phyloP scores from a whole-genome alignment of 2,113 vertebrate genomes.

The Pelodiscus sinensis region DNA sequence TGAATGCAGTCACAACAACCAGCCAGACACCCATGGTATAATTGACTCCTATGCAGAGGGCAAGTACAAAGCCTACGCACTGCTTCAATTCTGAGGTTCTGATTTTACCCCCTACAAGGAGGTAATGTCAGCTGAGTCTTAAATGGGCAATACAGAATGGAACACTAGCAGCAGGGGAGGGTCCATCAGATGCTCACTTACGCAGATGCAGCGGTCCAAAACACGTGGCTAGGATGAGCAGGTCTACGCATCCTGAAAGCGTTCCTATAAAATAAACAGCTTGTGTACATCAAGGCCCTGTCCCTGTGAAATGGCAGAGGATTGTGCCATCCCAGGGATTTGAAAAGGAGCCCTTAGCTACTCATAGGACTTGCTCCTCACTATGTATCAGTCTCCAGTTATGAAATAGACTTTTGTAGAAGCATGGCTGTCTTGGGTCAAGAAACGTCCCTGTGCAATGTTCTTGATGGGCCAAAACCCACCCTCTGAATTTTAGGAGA shows the following conservation, averaged over 20 bases:
- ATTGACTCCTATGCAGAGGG: background rate
- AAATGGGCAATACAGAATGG: background rate
- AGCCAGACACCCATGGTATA: background rate
- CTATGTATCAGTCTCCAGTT: background rate
- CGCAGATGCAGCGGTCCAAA: background rate
- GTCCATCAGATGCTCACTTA: background rate
- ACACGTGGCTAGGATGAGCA: background rate
- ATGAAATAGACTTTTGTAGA: background rate
- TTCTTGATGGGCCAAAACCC: background rate
- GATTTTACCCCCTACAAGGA: background rate
- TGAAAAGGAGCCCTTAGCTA: background rate
- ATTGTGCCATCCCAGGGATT: background rate
- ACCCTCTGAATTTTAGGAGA: background rate
- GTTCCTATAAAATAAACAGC: rapidly evolving
- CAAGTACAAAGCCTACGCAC: background rate
- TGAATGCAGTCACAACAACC: background rate
- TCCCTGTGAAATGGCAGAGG: background rate
- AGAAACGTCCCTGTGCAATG: background rate
- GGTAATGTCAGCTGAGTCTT: background rate
- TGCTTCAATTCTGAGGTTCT: background rate
- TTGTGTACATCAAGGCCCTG: background rate
- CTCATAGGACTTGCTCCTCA: background rate
- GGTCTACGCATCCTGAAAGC: background rate
- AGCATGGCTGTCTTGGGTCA: background rate
- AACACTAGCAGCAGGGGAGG: background rate